These are phyloP conservation scores for Megathymus violae DNA, from an alignment of 1,140 invertebrate species.

Conservation along the genomic window DNA sequence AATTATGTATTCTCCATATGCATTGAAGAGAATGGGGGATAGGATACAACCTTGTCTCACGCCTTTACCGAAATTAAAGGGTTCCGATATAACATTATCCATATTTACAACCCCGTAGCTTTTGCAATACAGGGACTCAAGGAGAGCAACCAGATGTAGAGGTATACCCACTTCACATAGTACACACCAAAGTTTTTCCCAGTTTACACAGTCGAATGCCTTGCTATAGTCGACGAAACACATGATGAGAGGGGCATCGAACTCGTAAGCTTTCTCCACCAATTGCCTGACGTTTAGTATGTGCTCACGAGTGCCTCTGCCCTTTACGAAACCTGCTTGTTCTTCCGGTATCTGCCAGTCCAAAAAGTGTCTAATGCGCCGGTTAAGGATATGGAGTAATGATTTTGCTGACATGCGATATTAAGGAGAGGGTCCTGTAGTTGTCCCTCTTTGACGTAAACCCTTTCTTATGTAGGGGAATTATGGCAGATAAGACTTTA, in stretches of 20 bases:
- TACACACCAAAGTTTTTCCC: slow-evolving; percentile 11
- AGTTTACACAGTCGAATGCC: slow-evolving; percentile 28
- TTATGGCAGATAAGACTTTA: too few relatives aligned
- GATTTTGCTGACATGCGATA: not conserved
- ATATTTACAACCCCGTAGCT: slow-evolving; percentile 14
- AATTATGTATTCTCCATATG: slow-evolving; percentile 35
- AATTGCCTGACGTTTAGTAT: not conserved
- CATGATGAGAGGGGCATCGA: not conserved
- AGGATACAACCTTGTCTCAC: slow-evolving; percentile 35
- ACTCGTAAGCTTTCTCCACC: not conserved
- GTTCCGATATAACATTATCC: not conserved
- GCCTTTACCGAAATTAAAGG: slow-evolving; percentile 17
- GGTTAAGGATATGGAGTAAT: not conserved
- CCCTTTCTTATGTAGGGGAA: too few relatives aligned
- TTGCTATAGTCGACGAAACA: slow-evolving; percentile 4
- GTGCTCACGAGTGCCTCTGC: not conserved
- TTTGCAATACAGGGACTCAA: slow-evolving; percentile 4
- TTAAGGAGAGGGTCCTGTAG: not conserved
- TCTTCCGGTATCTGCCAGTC: not conserved
- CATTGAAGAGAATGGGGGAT: slow-evolving; percentile 28
- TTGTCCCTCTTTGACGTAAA: too few relatives aligned
- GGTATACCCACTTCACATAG: slow-evolving; percentile 19
- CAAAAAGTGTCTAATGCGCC: not conserved
- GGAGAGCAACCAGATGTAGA: slow-evolving; percentile 15
- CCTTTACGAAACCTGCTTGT: not conserved